These are phyloP conservation scores for Tenthredo scrophulariae DNA, from an alignment of 2,888 invertebrate genomes.

Conservation along the genomic window DNA sequence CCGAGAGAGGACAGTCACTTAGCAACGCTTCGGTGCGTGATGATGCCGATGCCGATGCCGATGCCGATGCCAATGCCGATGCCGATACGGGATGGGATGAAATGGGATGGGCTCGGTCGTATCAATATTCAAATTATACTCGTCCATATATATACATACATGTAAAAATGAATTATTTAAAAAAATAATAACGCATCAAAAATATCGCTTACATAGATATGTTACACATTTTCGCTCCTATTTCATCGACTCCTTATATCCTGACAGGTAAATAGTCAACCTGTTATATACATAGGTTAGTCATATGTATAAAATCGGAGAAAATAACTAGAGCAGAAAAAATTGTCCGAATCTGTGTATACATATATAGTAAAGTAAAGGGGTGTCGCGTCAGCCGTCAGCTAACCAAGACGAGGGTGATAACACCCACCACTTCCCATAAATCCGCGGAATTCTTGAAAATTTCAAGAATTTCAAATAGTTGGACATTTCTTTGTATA, in stretches of 20 bases:
- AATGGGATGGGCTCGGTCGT: slow-evolving; percentile 63
- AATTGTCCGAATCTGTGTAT: neutral
- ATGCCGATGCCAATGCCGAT: slow-evolving; percentile 54
- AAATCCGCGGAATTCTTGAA: neutral
- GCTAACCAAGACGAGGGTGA: slow-evolving; percentile 2
- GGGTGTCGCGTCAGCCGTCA: neutral
- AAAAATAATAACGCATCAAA: neutral
- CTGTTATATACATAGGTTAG: neutral
- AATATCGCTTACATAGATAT: neutral
- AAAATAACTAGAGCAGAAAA: neutral
- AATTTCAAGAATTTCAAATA: neutral
- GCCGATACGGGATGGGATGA: slow-evolving; percentile 55
- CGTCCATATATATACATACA: slow-evolving; percentile 51
- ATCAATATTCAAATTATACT: slow-evolving; percentile 73
- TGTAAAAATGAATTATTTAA: neutral
- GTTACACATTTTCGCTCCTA: too few relatives aligned
- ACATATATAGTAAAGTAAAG: too few relatives aligned
- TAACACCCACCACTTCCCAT: neutral
- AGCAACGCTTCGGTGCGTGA: slow-evolving; percentile 46
- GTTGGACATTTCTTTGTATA: neutral
- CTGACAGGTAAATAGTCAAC: too few relatives aligned
- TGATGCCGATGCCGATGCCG: neutral
- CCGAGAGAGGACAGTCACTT: slow-evolving; percentile 49
- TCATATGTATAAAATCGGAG: neutral
- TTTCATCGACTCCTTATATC: too few relatives aligned